Conservation (phyloP, 2,113 vertebrate genomes). For the Prochilodus magdalenae region DNA sequence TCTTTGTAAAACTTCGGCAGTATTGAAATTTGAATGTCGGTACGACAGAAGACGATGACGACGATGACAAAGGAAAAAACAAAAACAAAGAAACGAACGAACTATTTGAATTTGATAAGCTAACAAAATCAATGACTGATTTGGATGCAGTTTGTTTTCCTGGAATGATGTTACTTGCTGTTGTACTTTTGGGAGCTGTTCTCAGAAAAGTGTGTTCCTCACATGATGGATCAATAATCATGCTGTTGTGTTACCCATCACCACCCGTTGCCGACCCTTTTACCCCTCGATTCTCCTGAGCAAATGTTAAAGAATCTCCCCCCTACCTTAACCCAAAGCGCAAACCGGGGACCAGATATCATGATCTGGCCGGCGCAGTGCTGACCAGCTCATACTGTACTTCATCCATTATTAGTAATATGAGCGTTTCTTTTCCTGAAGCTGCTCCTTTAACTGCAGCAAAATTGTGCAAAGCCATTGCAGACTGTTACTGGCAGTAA, state of each 20-base stretch:
- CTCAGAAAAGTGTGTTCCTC: conserved; percentile 46
- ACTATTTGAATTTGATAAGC: conserved; percentile 73
- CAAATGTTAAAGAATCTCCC: neutral
- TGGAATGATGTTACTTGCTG: conserved; percentile 63
- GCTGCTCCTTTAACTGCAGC: neutral
- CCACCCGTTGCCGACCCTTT: conserved; percentile 52
- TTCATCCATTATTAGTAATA: neutral
- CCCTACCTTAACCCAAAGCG: neutral
- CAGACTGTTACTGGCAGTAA: neutral
- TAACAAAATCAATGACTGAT: conserved; percentile 72
- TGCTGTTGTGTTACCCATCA: conserved; percentile 34
- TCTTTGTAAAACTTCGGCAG: conserved; percentile 77
- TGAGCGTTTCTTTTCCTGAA: neutral
- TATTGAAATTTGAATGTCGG: conserved; percentile 79
- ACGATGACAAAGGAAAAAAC: too few species aligned
- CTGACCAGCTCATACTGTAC: too few species aligned
- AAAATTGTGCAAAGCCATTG: neutral
- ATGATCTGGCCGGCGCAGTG: neutral
- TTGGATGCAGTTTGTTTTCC: conserved; percentile 59
- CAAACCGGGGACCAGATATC: neutral
- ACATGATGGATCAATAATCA: neutral
- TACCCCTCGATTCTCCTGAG: neutral
- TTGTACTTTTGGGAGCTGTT: conserved; percentile 67
- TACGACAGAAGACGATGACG: conserved; percentile 70
- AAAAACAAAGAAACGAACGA: conserved; percentile 34